Evolutionary conservation across 2,113 vertebrate species (phyloP).

Genomic region (Picathartes gymnocephalus): DNA sequence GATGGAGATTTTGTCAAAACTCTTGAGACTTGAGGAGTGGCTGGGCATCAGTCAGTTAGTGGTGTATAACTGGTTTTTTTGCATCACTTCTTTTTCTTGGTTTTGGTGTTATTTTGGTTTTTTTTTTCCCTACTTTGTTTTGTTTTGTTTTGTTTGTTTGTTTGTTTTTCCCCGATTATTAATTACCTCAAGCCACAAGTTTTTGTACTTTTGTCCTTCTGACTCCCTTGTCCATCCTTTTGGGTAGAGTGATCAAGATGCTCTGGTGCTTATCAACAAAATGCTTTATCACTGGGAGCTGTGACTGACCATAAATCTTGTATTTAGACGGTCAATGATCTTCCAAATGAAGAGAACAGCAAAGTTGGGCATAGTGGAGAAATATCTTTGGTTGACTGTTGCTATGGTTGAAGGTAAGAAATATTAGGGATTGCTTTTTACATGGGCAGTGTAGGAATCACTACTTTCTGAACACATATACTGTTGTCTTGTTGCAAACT

Average conservation of each 20-base stretch:
- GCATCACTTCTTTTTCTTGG: neutral
- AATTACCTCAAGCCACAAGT: neutral
- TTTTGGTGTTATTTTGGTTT: fast-evolving
- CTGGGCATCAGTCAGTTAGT: too few species aligned
- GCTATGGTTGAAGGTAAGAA: neutral
- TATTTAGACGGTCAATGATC: neutral
- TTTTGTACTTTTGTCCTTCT: neutral
- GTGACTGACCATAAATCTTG: neutral
- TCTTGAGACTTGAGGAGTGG: neutral
- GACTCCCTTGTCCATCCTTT: neutral
- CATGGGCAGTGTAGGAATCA: neutral
- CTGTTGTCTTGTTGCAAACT: neutral
- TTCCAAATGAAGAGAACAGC: neutral
- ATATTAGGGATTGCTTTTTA: neutral
- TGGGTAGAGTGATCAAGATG: neutral
- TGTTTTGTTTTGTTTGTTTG: too few species aligned
- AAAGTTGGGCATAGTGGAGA: neutral
- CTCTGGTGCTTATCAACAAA: neutral
- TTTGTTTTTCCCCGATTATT: neutral
- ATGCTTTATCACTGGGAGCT: neutral
- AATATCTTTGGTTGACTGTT: neutral
- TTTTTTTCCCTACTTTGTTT: neutral
- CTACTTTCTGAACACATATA: neutral
- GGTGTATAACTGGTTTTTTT: neutral
- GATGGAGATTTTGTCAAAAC: neutral